Conservation (phyloP, 1,140 invertebrate genomes). For the Camponotus pennsylvanicus region DNA sequence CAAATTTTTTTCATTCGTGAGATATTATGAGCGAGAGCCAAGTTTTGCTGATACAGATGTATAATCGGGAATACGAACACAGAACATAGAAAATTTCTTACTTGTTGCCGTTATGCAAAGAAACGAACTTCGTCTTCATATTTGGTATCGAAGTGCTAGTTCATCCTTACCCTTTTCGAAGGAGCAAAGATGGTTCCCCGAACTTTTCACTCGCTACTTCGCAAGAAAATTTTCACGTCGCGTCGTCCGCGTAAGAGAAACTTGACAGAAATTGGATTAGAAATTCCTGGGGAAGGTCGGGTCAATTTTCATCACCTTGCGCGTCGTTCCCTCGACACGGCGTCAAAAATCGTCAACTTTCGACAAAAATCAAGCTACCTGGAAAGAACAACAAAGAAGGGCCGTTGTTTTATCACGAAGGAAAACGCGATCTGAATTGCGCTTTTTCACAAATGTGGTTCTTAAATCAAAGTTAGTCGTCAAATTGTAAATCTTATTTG, state of each 20-base stretch:
- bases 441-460: constrained; percentile 46
- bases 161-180: constrained; percentile 16
- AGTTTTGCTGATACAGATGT: constrained; percentile 51
- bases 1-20: constrained; percentile 18
- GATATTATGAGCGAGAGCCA: constrained; percentile 22
- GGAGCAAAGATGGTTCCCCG: constrained; percentile 29
- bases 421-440: constrained; percentile 56
- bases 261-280: constrained; percentile 65
- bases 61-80: constrained; percentile 28
- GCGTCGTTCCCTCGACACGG: constrained; percentile 30
- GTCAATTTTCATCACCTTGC: constrained; percentile 63
- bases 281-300: constrained; percentile 50
- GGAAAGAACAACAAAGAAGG: constrained; percentile 55
- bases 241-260: constrained; percentile 37
- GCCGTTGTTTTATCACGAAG: constrained; percentile 12
- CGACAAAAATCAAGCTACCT: constrained; percentile 42
- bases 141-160: constrained; percentile 28
- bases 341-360: constrained; percentile 55
- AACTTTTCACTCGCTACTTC: constrained; percentile 54
- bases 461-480: constrained; percentile 21
- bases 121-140: constrained; percentile 34
- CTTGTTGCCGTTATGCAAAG: constrained; percentile 37
- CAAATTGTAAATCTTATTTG: constrained; percentile 38
- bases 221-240: constrained; percentile 56
- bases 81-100: constrained; percentile 47